A percentile compares a stretch with the other conserved stretches of the same genome.
Conservation (phyloP, 1,140 invertebrate species). For the Asobara japonica region DNA sequence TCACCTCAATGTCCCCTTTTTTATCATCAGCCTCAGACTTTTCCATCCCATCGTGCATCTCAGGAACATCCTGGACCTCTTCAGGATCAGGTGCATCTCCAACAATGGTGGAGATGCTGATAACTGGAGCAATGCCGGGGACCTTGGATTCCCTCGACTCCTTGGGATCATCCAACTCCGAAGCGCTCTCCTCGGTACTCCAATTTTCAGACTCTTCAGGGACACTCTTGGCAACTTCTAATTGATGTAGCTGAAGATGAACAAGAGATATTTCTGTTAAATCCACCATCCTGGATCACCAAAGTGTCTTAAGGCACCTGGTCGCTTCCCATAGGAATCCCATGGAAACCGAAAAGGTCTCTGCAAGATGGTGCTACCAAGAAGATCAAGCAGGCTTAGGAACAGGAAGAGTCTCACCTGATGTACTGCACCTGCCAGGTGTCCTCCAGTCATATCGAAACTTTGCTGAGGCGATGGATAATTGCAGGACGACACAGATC, state of each 20-base stretch:
- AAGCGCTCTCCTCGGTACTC: constrained; percentile 8
- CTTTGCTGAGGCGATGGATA: constrained; percentile 57
- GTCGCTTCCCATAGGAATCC: background rate
- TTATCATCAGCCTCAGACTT: constrained; percentile 31
- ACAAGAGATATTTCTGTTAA: background rate
- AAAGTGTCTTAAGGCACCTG: too few relatives aligned
- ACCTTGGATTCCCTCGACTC: constrained; percentile 24
- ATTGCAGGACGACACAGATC: constrained; percentile 53
- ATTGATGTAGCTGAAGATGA: constrained; percentile 9
- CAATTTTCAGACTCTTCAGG: constrained; percentile 45
- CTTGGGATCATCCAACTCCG: constrained; percentile 39
- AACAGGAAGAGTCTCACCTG: constrained; percentile 22
- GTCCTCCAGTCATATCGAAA: constrained; percentile 50
- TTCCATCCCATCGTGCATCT: constrained; percentile 18
- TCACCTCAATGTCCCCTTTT: constrained; percentile 36
- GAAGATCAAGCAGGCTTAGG: too few relatives aligned
- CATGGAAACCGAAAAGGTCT: background rate
- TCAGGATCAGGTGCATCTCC: constrained; percentile 67
- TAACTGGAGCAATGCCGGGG: constrained; percentile 70
- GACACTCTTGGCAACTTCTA: constrained; percentile 39
- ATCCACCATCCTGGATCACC: too few relatives aligned
- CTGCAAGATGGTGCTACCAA: too few relatives aligned
- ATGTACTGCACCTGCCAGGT: background rate
- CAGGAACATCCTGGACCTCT: constrained; percentile 39
- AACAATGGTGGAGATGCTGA: constrained; percentile 76